Base-by-base conservation (phyloP, 2,797 vertebrate genomes). In the Clarias pachynema region DNA sequence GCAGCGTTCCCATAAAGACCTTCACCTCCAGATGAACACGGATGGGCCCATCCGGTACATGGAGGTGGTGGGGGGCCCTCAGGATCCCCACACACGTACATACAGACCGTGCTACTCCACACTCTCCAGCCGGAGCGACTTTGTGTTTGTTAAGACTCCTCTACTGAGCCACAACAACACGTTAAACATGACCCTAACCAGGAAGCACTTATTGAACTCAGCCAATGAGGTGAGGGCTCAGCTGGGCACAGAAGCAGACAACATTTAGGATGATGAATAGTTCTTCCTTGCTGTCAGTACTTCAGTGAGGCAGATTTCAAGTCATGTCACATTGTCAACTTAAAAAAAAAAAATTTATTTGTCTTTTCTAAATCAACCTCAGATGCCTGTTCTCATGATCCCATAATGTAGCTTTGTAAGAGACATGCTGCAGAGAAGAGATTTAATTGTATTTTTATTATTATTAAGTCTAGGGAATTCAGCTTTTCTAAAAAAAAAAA, bases 31-130 rank as follows among this genome's bases (percentile, higher is more conserved):
- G 89, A 95, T 99, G 81, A 99, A 97, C 91, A 96, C 97, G 0
- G 98, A 99, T 9, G 98, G 97, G 89, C 98, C 98, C 2, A 97
- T 99, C 80, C 96, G 97, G 87, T 99, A 99, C 87, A 97, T 99
- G 97, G 98, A 99, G 92, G 98, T 99, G 86, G 97, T 97, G 6
- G 95, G 98, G 86, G 95, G 96, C 40, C 92, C 96, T 88, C 94
- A 96, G 69, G 96, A 97, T n/a, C 92, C 96, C 0, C 96, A 96
- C 87, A 96, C 95, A 80, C 97, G 96, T 79, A 96, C 96, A 90
- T 97, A 98, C 90, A 94, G 97, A 91, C 97, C 97, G 60, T 97
- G 97, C 92, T 98, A 97, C 91, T 97, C 98, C 60, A 97, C 97
- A 9, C 89, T 96, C 87, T 99, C 98, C 34, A 97, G 96, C 83